Conservation (phyloP, 2,797 vertebrate genomes). For the Pipistrellus pygmaeus region DNA sequence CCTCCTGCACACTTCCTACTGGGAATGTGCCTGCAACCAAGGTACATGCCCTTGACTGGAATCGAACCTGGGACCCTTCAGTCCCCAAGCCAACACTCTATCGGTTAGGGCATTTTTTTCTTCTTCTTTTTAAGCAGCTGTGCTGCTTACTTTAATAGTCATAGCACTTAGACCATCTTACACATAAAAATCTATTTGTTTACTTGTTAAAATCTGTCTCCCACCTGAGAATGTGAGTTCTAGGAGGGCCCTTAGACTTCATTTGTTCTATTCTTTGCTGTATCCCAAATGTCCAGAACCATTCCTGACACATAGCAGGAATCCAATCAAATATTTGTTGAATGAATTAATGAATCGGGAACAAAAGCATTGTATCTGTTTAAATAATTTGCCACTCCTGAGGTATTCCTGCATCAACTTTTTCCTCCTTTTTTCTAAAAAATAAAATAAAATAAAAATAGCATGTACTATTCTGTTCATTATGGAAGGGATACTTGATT, state of each 20-base stretch:
- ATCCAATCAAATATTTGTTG: neutral
- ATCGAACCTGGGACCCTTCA: too few species aligned
- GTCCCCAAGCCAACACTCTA: too few species aligned
- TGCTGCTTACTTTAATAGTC: neutral
- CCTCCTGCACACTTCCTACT: too few species aligned
- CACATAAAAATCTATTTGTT: neutral
- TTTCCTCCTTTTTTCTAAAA: neutral
- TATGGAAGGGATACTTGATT: neutral
- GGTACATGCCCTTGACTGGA: too few species aligned
- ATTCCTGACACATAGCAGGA: neutral
- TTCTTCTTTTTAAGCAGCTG: neutral
- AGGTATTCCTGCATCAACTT: neutral
- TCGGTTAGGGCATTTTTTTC: too few species aligned
- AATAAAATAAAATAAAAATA: neutral
- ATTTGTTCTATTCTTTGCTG: constrained; percentile 1
- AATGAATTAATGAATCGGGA: neutral
- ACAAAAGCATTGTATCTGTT: neutral
- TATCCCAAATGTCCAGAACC: neutral
- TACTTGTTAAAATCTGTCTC: neutral
- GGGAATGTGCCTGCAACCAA: too few species aligned
- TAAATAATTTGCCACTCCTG: constrained; percentile 1
- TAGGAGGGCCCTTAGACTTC: neutral
- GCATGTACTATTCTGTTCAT: neutral
- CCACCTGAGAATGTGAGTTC: neutral
- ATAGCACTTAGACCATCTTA: neutral